Percentiles rank a stretch among this genome's conserved stretches.
Conservation (phyloP, 1,140 invertebrate genomes). For the Druon quercuslanigerum region DNA sequence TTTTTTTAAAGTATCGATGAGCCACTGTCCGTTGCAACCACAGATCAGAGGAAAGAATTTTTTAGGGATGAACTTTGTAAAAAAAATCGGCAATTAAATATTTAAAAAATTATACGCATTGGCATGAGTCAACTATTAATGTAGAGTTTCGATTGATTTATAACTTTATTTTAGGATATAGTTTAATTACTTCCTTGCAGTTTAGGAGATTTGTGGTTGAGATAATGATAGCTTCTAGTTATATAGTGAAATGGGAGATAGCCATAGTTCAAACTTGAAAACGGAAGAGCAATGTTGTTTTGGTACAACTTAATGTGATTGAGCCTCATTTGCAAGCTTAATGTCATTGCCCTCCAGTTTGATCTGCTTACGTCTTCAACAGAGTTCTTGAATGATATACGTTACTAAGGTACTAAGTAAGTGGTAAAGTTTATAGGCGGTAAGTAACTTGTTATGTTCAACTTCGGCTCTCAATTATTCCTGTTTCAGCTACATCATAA, state of each 20-base stretch:
- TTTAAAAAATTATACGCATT: too few relatives aligned
- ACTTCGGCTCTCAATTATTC: background rate
- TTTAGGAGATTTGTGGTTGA: background rate
- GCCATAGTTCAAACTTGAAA: background rate
- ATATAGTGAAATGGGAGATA: background rate
- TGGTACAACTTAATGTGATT: background rate
- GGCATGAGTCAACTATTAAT: too few relatives aligned
- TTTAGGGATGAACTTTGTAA: too few relatives aligned
- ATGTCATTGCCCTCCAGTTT: constrained; percentile 5
- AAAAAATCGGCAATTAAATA: too few relatives aligned
- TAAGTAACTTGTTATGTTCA: constrained; percentile 20
- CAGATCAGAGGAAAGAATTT: too few relatives aligned
- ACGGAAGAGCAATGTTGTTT: background rate
- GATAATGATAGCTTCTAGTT: background rate
- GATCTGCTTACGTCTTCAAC: constrained; percentile 8
- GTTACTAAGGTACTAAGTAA: background rate
- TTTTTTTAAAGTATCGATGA: too few relatives aligned
- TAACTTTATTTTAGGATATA: too few relatives aligned
- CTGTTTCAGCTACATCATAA: background rate
- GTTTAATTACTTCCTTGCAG: too few relatives aligned
- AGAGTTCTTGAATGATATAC: constrained; percentile 6
- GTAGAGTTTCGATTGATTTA: too few relatives aligned
- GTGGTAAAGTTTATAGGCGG: constrained; percentile 16
- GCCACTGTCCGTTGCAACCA: too few relatives aligned
- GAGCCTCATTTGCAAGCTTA: constrained; percentile 7